These are phyloP conservation scores for Synaphobranchus kaupii DNA, from an alignment of 2,797 vertebrate genomes.

Conservation along the genomic window DNA sequence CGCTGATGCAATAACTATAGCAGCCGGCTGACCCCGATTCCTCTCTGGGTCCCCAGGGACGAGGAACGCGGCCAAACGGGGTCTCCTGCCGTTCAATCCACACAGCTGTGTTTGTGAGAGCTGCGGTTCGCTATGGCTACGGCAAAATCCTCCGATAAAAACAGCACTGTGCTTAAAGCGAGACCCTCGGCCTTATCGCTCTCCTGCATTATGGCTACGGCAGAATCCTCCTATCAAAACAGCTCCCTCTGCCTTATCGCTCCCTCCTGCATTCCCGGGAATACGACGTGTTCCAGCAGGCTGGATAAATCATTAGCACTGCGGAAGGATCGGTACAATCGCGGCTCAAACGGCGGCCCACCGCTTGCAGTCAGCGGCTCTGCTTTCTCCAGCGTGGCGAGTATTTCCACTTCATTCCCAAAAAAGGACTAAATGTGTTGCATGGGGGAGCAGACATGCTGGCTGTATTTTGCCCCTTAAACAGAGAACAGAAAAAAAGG, in stretches of 20 bases:
- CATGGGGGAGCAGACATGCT: neutral
- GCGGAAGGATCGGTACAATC: neutral
- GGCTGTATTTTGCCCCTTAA: neutral
- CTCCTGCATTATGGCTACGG: neutral
- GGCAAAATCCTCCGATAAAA: neutral
- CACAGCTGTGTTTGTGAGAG: neutral
- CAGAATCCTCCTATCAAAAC: neutral
- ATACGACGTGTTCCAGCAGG: slow-evolving; percentile 17
- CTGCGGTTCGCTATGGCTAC: neutral
- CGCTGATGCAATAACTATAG: neutral
- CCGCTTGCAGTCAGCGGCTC: neutral
- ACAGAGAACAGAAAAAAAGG: neutral
- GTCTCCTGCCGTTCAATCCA: neutral
- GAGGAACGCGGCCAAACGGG: neutral
- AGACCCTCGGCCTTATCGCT: neutral
- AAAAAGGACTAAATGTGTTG: neutral
- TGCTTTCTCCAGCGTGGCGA: neutral
- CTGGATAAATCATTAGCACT: neutral
- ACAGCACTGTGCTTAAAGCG: neutral
- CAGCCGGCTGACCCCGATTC: neutral
- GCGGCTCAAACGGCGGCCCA: neutral
- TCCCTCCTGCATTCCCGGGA: slow-evolving; percentile 19
- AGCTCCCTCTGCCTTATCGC: neutral
- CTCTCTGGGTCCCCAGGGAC: neutral
- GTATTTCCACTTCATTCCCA: neutral